These are phyloP conservation scores for Meleagris gallopavo DNA, from an alignment of 2,113 vertebrate species.

Conservation along the genomic window DNA sequence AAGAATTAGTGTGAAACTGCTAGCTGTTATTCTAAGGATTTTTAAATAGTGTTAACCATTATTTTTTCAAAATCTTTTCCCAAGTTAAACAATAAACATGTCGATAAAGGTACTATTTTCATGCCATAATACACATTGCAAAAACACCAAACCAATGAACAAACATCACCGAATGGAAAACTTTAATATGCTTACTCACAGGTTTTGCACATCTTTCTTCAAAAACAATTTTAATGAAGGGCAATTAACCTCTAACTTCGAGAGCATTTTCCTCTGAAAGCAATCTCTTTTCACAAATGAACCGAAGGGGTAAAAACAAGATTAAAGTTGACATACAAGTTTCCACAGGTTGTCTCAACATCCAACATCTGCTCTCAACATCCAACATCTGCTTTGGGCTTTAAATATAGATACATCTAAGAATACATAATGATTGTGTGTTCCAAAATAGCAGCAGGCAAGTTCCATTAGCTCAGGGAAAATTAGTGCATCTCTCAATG, in stretches of 20 bases:
- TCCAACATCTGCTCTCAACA: slow-evolving; percentile 49
- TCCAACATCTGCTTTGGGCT: slow-evolving; percentile 49
- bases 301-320: not conserved
- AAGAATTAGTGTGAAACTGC: not conserved
- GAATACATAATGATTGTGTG: slow-evolving; percentile 17
- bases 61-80: not conserved
- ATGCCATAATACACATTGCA: not conserved
- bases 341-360: slow-evolving; percentile 38
- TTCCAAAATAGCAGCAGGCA: slow-evolving; percentile 63
- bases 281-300: not conserved
- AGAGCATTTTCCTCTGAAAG: not conserved
- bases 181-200: not conserved
- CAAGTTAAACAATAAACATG: not conserved
- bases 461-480: slow-evolving; percentile 67
- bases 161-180: not conserved
- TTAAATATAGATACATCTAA: slow-evolving; percentile 57
- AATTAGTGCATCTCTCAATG: slow-evolving; percentile 26
- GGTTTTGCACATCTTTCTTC: not conserved
- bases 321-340: not conserved
- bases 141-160: not conserved
- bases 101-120: not conserved
- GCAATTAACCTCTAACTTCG: not conserved
- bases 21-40: not conserved
- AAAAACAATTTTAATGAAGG: not conserved
- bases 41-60: not conserved